phyloP scores from a whole-genome alignment of 2,113 vertebrate species.

The Electrona antarctica region DNA sequence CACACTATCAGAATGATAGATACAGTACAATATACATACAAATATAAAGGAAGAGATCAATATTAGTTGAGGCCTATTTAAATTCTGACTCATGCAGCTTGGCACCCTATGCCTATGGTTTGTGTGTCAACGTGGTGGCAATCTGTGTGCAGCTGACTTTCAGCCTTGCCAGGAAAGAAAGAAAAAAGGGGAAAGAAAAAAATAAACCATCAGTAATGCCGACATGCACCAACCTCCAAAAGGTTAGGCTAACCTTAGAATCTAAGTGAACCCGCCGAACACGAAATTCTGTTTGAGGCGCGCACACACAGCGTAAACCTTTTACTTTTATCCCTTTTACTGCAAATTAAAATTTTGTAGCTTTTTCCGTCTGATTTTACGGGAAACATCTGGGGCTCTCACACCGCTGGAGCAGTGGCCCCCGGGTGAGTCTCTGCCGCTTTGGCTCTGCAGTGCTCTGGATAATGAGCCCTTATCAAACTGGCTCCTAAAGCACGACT shows the following conservation, averaged over 20 bases:
- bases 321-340: constrained; percentile 79
- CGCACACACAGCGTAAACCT: constrained; percentile 72
- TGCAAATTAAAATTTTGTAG: constrained; percentile 85
- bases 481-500: constrained; percentile 44
- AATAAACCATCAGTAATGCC: constrained; percentile 28
- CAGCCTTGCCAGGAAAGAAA: constrained; percentile 36
- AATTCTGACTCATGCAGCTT: constrained; percentile 40
- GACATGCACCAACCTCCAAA: constrained; percentile 36
- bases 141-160: constrained; percentile 48
- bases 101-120: neutral
- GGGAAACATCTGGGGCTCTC: constrained; percentile 82
- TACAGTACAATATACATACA: no score
- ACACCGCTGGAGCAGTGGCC: constrained; percentile 72
- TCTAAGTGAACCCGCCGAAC: constrained; percentile 54
- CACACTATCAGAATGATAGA: no score
- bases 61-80: constrained; percentile 11
- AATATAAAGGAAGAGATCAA: neutral
- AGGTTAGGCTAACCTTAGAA: constrained; percentile 49
- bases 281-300: constrained; percentile 67
- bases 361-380: constrained; percentile 85
- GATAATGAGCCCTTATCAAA: constrained; percentile 81
- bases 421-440: constrained; percentile 66
- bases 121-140: constrained; percentile 15
- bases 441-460: constrained; percentile 65
- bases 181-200: constrained; percentile 3